Conservation (phyloP, 1,140 invertebrate species). For the Dysdera silvatica region DNA sequence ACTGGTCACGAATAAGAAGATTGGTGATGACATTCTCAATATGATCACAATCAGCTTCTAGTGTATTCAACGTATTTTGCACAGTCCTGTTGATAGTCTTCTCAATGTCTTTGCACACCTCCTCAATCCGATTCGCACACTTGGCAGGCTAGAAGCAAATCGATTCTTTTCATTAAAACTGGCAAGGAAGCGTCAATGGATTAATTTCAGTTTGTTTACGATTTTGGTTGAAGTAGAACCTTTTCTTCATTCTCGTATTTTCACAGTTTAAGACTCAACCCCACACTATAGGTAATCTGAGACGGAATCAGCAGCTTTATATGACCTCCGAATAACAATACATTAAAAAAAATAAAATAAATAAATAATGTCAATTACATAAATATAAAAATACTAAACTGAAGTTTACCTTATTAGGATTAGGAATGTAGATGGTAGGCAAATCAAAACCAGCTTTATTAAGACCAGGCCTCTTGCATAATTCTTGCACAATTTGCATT, state of each 20-base stretch:
- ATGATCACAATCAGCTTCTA: slow-evolving; percentile 52
- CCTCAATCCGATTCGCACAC: slow-evolving; percentile 56
- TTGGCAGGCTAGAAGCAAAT: slow-evolving; percentile 39
- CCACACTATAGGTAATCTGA: too few species aligned
- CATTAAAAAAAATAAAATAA: slow-evolving; percentile 2
- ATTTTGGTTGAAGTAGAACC: too few species aligned
- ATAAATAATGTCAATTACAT: too few species aligned
- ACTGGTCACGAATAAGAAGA: slow-evolving; percentile 46
- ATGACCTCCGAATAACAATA: too few species aligned
- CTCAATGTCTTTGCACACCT: slow-evolving; percentile 53
- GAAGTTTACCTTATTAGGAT: slow-evolving; percentile 43
- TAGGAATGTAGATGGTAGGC: slow-evolving; percentile 56
- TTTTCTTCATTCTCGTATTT: too few species aligned
- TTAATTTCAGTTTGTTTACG: too few species aligned
- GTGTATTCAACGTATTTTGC: slow-evolving; percentile 53
- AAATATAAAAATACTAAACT: neutral
- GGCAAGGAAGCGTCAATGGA: neutral
- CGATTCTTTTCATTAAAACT: too few species aligned
- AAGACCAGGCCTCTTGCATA: slow-evolving; percentile 54
- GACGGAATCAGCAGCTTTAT: too few species aligned
- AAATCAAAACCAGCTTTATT: slow-evolving; percentile 56
- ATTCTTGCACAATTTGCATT: slow-evolving; percentile 59
- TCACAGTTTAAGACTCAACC: too few species aligned
- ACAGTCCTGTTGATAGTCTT: slow-evolving; percentile 55
- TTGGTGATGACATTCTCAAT: slow-evolving; percentile 47